Evolutionary conservation across 1,140 invertebrate genomes (phyloP).

Genomic region (Drosophila kepulauana): DNA sequence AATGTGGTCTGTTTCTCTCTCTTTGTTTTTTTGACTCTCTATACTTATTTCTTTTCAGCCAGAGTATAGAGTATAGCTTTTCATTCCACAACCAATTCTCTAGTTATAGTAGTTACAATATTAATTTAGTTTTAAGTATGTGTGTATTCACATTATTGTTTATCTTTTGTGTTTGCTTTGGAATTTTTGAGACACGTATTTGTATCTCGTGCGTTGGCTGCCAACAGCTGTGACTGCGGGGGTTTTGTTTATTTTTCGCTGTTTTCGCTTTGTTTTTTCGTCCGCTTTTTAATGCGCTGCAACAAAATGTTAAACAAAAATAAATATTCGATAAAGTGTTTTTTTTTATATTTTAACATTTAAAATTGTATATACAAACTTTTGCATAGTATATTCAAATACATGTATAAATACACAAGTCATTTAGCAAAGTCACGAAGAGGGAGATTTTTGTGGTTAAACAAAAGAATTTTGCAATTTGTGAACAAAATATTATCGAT

Average conservation of each 20-base stretch:
- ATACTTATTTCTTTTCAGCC: slow-evolving; percentile 23
- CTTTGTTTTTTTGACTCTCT: not conserved
- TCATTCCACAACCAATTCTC: not conserved
- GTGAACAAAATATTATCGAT: too few relatives aligned
- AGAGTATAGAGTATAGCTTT: not conserved
- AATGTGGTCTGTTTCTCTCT: not conserved
- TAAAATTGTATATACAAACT: not conserved
- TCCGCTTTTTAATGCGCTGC: slow-evolving; percentile 54
- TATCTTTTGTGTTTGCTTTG: slow-evolving; percentile 43
- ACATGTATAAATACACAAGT: too few relatives aligned
- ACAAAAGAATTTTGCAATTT: too few relatives aligned
- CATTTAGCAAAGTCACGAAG: too few relatives aligned
- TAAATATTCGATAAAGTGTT: slow-evolving; percentile 46
- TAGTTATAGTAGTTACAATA: not conserved
- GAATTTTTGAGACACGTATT: slow-evolving; percentile 58
- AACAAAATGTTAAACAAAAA: slow-evolving; percentile 44
- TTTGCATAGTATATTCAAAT: too few relatives aligned
- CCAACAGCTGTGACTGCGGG: slow-evolving; percentile 42
- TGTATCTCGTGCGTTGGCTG: slow-evolving; percentile 49
- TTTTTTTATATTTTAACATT: slow-evolving; percentile 21
- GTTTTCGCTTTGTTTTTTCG: slow-evolving; percentile 34
- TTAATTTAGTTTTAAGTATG: slow-evolving; percentile 2
- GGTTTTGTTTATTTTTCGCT: slow-evolving; percentile 32
- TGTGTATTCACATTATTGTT: slow-evolving; percentile 35
- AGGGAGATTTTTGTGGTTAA: too few relatives aligned